Base-by-base conservation (phyloP, 2,113 vertebrate genomes). In the Circaetus cinerascens region DNA sequence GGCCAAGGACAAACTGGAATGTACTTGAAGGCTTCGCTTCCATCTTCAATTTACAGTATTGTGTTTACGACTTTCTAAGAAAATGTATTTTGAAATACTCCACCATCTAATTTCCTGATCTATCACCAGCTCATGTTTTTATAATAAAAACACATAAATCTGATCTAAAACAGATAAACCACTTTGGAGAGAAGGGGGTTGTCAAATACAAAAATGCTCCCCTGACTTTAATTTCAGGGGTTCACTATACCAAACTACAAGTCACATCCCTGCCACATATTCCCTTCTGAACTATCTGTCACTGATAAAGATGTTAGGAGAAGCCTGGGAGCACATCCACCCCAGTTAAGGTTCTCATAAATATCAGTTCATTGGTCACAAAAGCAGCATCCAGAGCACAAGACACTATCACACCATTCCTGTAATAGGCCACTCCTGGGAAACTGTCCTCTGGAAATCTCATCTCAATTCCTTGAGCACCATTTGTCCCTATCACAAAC, bases 1-100 rank as follows among this genome's bases (percentile, higher is more conserved):
- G 94, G 94, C 69, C 97, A 97, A 96, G 96, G 95, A 76, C 86
- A 95, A 94, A 90, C 67, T 77, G 38, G 8, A 79, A 87, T 15
- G 38, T 41, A 95, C 55, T n/a, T 79, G 41, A 62, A 93, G 36
- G n/a, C 90, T 93, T 59, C 1, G 1, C 13, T 75, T 86, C 36
- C 27, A 82, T 38, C 83, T 87, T 89, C 59, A 71, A 9, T 48
- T 90, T 56, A 71, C 8, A 57, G 26, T 34, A 55, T 23, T 56
- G 22, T 68, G 40, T 78, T 91, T 94, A 79, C 0, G 1, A 32
- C 45, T 82, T 95, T 68, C 60, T 62, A 67, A 93, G 73, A 82
- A 77, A 76, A 21, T 66, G 36, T 48, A 62, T 55, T 84, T 89
- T 87, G 14, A 87, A 72, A 86, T 43, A 84, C 6, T 75, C 40